Evolutionary conservation across 2,888 invertebrate species (phyloP).

Genomic region (Pogonocherus hispidulus): DNA sequence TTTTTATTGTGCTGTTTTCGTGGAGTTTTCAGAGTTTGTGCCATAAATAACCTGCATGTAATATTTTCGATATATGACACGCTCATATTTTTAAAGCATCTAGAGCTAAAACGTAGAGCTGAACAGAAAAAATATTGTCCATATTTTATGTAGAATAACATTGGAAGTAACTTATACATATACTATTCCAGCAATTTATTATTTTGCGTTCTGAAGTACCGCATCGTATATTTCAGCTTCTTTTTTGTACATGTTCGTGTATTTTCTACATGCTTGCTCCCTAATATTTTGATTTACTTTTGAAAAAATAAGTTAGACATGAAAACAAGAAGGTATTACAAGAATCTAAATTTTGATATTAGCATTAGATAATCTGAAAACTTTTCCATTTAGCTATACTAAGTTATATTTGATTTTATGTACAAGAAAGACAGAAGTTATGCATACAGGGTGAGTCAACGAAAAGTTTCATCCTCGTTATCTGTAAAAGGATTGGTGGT

Average conservation of each 20-base stretch:
- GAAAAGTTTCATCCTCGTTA: too few species aligned
- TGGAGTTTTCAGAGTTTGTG: conserved; percentile 48
- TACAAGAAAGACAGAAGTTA: too few species aligned
- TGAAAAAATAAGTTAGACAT: too few species aligned
- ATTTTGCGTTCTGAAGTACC: conserved; percentile 18
- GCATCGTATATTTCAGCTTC: background rate
- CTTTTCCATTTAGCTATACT: too few species aligned
- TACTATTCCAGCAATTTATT: conserved; percentile 25
- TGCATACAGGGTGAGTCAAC: too few species aligned
- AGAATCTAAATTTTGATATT: too few species aligned
- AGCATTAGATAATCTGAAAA: too few species aligned
- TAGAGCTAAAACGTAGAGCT: conserved; percentile 20
- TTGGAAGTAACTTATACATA: conserved; percentile 13
- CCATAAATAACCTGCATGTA: conserved; percentile 50
- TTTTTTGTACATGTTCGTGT: background rate
- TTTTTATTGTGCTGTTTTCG: conserved; percentile 59
- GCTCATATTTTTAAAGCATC: conserved; percentile 48
- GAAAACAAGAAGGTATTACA: too few species aligned
- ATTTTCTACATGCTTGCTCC: conserved; percentile 6
- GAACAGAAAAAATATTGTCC: conserved; percentile 35
- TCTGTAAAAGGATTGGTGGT: too few species aligned
- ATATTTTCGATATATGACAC: conserved; percentile 52
- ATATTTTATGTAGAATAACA: conserved; percentile 22
- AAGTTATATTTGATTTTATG: too few species aligned
- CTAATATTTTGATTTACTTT: too few species aligned